A percentile compares a stretch with the other conserved stretches of the same genome.
Conservation (phyloP, 2,888 invertebrate species). For the Cosmorhoe ocellata region DNA sequence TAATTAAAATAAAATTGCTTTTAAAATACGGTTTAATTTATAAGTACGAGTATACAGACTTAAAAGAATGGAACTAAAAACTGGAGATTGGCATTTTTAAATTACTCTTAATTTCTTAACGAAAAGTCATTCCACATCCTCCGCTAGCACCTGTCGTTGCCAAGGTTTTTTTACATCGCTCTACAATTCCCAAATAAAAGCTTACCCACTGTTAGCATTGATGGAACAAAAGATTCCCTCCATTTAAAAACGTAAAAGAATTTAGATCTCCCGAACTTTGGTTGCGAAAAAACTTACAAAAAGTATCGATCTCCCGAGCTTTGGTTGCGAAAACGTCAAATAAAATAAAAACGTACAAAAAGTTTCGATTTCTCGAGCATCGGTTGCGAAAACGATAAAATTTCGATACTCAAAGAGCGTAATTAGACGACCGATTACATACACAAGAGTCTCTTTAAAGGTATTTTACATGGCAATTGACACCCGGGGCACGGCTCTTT, state of each 20-base stretch:
- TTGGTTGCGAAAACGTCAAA: conserved; percentile 25
- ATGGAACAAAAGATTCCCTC: conserved; percentile 25
- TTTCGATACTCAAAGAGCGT: conserved; percentile 49
- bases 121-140: conserved; percentile 57
- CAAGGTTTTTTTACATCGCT: conserved; percentile 53
- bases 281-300: conserved; percentile 28
- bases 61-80: conserved; percentile 31
- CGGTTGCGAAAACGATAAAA: conserved; percentile 30
- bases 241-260: conserved; percentile 32
- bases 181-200: conserved; percentile 28
- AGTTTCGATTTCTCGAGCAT: conserved; percentile 25
- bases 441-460: conserved; percentile 46
- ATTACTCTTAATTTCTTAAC: conserved; percentile 30
- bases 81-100: conserved; percentile 41
- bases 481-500: conserved; percentile 52
- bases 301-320: conserved; percentile 26
- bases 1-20: conserved; percentile 18
- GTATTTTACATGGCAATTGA: conserved; percentile 60
- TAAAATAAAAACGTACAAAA: conserved; percentile 34
- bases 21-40: conserved; percentile 17
- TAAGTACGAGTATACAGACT: not conserved
- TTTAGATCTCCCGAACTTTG: conserved; percentile 25
- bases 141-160: conserved; percentile 57
- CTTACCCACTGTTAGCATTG: conserved; percentile 21
- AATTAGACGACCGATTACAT: conserved; percentile 45